These are phyloP conservation scores for Drosophila leonis DNA, from an alignment of 2,888 invertebrate species.

Conservation along the genomic window DNA sequence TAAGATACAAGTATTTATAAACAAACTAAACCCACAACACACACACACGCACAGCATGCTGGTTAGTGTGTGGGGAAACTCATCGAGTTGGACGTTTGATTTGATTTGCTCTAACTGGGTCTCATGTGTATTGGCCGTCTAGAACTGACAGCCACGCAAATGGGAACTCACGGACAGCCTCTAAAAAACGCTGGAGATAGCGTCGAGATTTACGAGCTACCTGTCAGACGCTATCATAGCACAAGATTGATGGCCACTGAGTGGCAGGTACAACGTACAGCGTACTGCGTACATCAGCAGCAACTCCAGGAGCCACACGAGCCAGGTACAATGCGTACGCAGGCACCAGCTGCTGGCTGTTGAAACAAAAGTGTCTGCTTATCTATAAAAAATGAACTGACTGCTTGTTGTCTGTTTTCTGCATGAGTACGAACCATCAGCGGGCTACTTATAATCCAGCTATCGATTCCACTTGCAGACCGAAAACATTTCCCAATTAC, in stretches of 20 bases:
- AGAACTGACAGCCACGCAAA: slow-evolving; percentile 75
- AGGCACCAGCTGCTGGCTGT: slow-evolving; percentile 32
- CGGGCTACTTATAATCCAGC: slow-evolving; percentile 55
- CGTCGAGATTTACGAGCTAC: slow-evolving; percentile 74
- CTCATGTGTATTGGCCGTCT: slow-evolving; percentile 67
- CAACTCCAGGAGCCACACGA: neutral
- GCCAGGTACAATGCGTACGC: slow-evolving; percentile 3
- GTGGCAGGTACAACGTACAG: slow-evolving; percentile 55
- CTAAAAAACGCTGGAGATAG: slow-evolving; percentile 57
- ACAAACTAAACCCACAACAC: neutral
- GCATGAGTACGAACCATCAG: slow-evolving; percentile 1
- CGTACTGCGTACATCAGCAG: slow-evolving; percentile 10
- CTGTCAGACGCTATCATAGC: slow-evolving; percentile 77
- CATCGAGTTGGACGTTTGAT: slow-evolving; percentile 57
- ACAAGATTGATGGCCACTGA: slow-evolving; percentile 67
- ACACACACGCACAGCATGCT: neutral
- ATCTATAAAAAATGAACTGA: slow-evolving; percentile 72
- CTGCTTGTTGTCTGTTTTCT: slow-evolving; percentile 11
- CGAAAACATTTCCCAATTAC: slow-evolving; percentile 61
- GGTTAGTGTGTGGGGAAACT: slow-evolving; percentile 23
- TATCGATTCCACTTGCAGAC: slow-evolving; percentile 50
- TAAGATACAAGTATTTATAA: neutral
- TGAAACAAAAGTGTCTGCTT: slow-evolving; percentile 55
- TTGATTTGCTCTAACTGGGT: slow-evolving; percentile 50
- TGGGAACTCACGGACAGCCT: slow-evolving; percentile 51